A percentile compares a stretch with the other conserved stretches of the same genome.
These are phyloP conservation scores for Peromyscus nudipes DNA, from an alignment of 2,797 vertebrate genomes.

Conservation along the genomic window DNA sequence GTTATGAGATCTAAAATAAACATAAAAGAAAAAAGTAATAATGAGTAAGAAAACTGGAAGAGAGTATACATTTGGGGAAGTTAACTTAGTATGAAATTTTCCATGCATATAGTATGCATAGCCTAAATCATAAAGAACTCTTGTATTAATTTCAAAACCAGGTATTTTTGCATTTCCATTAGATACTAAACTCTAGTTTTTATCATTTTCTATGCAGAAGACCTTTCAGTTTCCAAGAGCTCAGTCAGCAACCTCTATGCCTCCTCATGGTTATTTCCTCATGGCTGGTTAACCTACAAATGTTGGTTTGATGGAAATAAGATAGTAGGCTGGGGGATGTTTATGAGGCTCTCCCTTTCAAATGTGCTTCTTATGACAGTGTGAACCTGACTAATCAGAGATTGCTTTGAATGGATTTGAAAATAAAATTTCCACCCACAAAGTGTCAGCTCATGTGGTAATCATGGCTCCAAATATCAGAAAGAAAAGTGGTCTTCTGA, in stretches of 20 bases:
- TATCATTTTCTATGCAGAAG: conserved; percentile 30
- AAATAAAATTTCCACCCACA: conserved; percentile 30
- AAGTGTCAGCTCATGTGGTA: not conserved
- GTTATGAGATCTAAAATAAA: conserved; percentile 31
- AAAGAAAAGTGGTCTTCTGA: not conserved
- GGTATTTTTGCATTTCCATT: not conserved
- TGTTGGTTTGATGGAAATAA: conserved; percentile 40
- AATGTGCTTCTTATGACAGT: not conserved
- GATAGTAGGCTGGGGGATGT: not conserved
- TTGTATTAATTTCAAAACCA: not conserved
- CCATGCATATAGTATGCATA: not conserved
- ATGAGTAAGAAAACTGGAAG: not conserved
- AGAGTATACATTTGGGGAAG: not conserved
- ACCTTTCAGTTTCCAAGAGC: conserved; percentile 23
- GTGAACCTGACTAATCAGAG: conserved; percentile 40
- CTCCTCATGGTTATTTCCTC: not conserved
- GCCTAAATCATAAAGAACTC: not conserved
- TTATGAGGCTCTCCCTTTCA: not conserved
- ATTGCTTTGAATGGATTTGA: not conserved
- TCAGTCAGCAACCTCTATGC: not conserved
- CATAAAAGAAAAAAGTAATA: not conserved
- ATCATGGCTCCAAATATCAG: not conserved
- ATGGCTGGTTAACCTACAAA: conserved; percentile 13
- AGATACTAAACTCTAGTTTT: conserved; percentile 34
- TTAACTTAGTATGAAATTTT: not conserved